Evolutionary conservation across 2,888 invertebrate genomes (phyloP).

Genomic region (Timema cristinae): DNA sequence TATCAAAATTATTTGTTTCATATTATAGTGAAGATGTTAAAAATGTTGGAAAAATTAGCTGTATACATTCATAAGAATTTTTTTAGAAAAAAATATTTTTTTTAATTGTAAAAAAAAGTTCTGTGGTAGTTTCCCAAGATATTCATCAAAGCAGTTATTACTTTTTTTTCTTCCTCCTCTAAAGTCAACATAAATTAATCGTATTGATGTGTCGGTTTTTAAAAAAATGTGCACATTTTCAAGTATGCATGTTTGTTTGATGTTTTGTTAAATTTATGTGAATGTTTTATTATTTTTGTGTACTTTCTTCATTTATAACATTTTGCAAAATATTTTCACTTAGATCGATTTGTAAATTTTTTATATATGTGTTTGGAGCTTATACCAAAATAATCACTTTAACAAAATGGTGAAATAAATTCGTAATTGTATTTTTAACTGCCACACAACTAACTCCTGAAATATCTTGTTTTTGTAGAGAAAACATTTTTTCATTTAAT

Average conservation of each 20-base stretch:
- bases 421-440: neutral
- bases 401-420: neutral
- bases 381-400: neutral
- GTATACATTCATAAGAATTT: slow-evolving; percentile 31
- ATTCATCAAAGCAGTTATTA: slow-evolving; percentile 31
- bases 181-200: neutral
- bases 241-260: slow-evolving; percentile 27
- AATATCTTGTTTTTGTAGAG: too few relatives aligned
- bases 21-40: slow-evolving; percentile 26
- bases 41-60: slow-evolving; percentile 30
- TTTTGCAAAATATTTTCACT: slow-evolving; percentile 18
- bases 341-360: neutral
- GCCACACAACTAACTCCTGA: too few relatives aligned
- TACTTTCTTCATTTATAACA: slow-evolving; percentile 24
- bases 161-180: neutral
- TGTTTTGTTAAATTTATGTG: slow-evolving; percentile 23
- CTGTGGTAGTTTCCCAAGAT: slow-evolving; percentile 33
- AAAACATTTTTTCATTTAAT: too few relatives aligned
- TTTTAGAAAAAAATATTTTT: slow-evolving; percentile 29
- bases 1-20: slow-evolving; percentile 22
- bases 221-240: slow-evolving; percentile 25
- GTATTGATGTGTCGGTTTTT: slow-evolving; percentile 24
- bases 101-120: slow-evolving; percentile 31
- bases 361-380: neutral
- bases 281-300: slow-evolving; percentile 26